Evolutionary conservation across 2,113 vertebrate genomes (phyloP).

Genomic region (Oplegnathus fasciatus): DNA sequence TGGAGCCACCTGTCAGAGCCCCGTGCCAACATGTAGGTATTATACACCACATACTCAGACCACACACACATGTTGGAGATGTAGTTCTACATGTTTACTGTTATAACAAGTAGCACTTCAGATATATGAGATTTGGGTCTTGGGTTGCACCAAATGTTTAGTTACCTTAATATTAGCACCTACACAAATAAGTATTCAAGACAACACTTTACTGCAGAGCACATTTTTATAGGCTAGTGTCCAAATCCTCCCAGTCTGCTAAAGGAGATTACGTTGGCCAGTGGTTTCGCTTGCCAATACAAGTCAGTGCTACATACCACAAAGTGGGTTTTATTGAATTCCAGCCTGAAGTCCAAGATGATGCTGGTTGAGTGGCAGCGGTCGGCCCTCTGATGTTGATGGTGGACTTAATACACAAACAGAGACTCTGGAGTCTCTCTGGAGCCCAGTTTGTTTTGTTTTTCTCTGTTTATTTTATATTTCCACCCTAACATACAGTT

Average conservation of each 20-base stretch:
- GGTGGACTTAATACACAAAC: not conserved
- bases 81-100: not conserved
- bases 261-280: conserved; percentile 37
- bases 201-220: not conserved
- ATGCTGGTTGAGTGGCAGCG: conserved; percentile 9
- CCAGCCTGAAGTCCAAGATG: conserved; percentile 25
- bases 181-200: conserved; percentile 1
- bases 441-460: conserved; percentile 3
- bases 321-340: conserved; percentile 44
- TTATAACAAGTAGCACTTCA: not conserved
- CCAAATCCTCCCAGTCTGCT: conserved; percentile 26
- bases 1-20: conserved; percentile 86
- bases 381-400: conserved; percentile 11
- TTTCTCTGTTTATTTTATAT: not conserved
- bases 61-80: not conserved
- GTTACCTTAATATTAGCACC: not conserved
- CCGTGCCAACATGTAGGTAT: conserved; percentile 85
- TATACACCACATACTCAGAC: conserved; percentile 20
- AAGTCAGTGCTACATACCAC: conserved; percentile 47
- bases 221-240: conserved; percentile 5
- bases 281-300: conserved; percentile 48
- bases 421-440: conserved; percentile 4
- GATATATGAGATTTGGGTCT: no score
- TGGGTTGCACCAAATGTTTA: not conserved
- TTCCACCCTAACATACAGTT: not conserved